These are phyloP conservation scores for Sepiola atlantica DNA, from an alignment of 2,888 invertebrate genomes.

Conservation along the genomic window DNA sequence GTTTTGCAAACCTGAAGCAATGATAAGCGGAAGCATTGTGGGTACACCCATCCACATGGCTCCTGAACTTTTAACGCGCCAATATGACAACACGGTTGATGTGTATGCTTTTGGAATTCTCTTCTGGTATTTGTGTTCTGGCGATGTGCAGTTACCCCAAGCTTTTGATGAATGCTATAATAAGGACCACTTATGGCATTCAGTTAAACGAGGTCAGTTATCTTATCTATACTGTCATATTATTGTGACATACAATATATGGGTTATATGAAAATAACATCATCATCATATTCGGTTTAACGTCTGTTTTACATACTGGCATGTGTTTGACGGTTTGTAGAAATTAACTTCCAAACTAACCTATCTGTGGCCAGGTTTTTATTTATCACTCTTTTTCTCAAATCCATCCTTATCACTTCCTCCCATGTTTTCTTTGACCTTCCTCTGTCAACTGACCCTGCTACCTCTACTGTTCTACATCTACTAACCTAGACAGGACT, in stretches of 20 bases:
- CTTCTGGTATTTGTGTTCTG: constrained; percentile 92
- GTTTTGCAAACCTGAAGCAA: constrained; percentile 91
- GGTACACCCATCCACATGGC: constrained; percentile 92
- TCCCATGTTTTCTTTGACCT: no score
- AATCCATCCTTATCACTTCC: no score
- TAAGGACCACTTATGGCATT: constrained; percentile 90
- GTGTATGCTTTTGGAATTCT: constrained; percentile 92
- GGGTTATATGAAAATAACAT: no score
- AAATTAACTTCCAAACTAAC: no score
- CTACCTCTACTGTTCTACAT: no score
- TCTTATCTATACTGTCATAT: neutral
- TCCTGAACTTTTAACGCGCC: constrained; percentile 87
- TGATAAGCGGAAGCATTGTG: constrained; percentile 91
- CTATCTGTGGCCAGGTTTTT: no score
- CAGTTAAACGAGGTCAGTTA: constrained; percentile 84
- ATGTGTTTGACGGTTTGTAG: no score
- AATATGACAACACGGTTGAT: constrained; percentile 88
- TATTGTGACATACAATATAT: neutral
- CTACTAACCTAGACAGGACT: no score
- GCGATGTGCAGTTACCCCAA: constrained; percentile 84
- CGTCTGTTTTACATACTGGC: no score
- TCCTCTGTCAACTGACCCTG: no score
- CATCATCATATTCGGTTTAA: no score
- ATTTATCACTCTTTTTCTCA: no score
- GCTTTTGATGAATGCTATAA: constrained; percentile 88